A percentile compares a stretch with the other conserved stretches of the same genome.
Conservation (phyloP, 2,797 vertebrate species). For the Lepus oiostolus region DNA sequence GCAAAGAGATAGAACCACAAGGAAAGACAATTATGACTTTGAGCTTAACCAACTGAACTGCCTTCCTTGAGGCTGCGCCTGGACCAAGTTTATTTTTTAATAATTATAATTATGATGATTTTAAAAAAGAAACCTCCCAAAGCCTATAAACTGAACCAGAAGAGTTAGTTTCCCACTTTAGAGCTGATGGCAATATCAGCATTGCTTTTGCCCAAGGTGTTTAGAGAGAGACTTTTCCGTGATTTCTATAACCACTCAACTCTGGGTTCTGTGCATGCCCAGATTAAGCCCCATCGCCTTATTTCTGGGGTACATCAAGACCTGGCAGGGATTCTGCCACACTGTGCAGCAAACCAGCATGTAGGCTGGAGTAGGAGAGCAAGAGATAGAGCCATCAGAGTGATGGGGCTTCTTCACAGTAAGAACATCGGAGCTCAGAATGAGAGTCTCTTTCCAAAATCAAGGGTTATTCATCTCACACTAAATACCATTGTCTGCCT, state of each 20-base stretch:
- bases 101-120: constrained; percentile 74
- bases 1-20: constrained; percentile 65
- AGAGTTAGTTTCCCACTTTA: constrained; percentile 64
- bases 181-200: constrained; percentile 78
- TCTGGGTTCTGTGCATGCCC: constrained; percentile 78
- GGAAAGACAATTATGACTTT: constrained; percentile 71
- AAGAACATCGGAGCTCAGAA: constrained; percentile 78
- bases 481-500: constrained; percentile 81
- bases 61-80: constrained; percentile 85
- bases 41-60: constrained; percentile 79
- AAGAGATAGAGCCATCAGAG: constrained; percentile 81
- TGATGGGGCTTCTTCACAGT: constrained; percentile 83
- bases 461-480: constrained; percentile 79
- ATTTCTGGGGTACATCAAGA: constrained; percentile 83
- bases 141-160: constrained; percentile 79
- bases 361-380: constrained; percentile 71
- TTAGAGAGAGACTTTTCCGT: constrained; percentile 83
- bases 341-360: constrained; percentile 84
- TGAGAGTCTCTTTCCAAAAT: constrained; percentile 84
- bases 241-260: constrained; percentile 79
- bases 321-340: constrained; percentile 85
- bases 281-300: constrained; percentile 85
- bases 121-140: constrained; percentile 64
- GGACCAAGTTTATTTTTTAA: constrained; percentile 86
- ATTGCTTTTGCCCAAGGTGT: constrained; percentile 75